Conservation (phyloP, 2,888 invertebrate species). For the Gortyna flavago region DNA sequence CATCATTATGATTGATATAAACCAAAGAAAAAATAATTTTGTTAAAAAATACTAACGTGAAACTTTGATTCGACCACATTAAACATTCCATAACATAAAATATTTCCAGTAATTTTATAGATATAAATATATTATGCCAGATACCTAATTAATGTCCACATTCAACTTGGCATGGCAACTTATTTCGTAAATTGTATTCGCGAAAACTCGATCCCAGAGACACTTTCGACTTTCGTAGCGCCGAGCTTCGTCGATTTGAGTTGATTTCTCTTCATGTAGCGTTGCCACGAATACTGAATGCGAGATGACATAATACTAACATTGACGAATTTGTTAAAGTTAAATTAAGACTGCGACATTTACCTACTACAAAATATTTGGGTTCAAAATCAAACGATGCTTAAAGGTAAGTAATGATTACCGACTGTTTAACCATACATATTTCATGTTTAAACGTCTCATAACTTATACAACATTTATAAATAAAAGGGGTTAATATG, state of each 20-base stretch:
- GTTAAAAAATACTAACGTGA: conserved; percentile 10
- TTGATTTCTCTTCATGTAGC: neutral
- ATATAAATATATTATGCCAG: neutral
- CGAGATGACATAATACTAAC: neutral
- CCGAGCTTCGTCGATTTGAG: neutral
- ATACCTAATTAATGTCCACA: neutral
- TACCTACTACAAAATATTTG: neutral
- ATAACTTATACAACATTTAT: neutral
- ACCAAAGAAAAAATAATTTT: conserved; percentile 60
- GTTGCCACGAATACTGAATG: neutral
- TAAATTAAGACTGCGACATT: neutral
- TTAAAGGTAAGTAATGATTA: neutral
- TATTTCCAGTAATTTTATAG: conserved; percentile 30
- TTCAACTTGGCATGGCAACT: neutral
- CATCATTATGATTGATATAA: conserved; percentile 46
- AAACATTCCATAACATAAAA: conserved; percentile 57
- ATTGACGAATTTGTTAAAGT: neutral
- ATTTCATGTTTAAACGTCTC: neutral
- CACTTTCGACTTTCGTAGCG: neutral
- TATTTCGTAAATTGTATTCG: neutral
- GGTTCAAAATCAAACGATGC: neutral
- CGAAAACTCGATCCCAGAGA: neutral
- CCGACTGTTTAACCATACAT: neutral
- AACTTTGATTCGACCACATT: conserved; percentile 30
- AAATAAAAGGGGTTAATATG: neutral